These are phyloP conservation scores for Carassius auratus DNA, from an alignment of 2,113 vertebrate species.

Conservation along the genomic window DNA sequence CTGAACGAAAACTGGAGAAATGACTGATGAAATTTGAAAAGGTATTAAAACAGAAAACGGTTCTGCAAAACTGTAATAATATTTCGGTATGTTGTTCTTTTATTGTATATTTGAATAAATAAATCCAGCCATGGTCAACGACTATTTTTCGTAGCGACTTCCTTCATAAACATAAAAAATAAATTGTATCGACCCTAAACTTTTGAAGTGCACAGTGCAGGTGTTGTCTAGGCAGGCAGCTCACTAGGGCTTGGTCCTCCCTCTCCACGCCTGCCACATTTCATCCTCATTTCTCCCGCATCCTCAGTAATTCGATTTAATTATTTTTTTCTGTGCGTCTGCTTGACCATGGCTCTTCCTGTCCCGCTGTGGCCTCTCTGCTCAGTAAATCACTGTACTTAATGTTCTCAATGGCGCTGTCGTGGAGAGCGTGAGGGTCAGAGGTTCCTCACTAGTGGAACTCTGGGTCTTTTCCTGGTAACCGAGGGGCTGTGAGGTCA, in stretches of 20 bases:
- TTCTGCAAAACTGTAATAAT: too few species aligned
- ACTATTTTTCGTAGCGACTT: not conserved
- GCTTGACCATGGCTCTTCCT: conserved; percentile 18
- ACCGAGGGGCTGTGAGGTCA: not conserved
- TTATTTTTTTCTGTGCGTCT: not conserved
- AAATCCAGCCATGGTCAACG: too few species aligned
- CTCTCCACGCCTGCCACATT: conserved; percentile 1
- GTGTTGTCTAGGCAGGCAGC: not conserved
- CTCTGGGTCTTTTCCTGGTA: conserved; percentile 38
- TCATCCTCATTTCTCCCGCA: conserved; percentile 12
- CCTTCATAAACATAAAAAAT: not conserved
- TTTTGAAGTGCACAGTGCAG: not conserved
- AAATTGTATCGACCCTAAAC: not conserved
- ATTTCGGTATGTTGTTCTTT: too few species aligned
- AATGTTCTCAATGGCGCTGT: conserved; percentile 21
- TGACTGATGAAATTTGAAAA: too few species aligned
- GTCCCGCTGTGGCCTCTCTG: conserved; percentile 15
- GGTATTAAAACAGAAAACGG: too few species aligned
- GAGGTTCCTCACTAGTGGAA: conserved; percentile 18
- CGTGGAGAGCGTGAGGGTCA: conserved; percentile 32
- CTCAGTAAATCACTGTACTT: conserved; percentile 1
- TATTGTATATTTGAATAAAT: too few species aligned
- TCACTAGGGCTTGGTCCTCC: not conserved
- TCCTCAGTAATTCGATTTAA: conserved; percentile 27
- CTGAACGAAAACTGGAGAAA: too few species aligned